Evolutionary conservation across 2,888 invertebrate species (phyloP).

Genomic region (Apomyelois bistriatella): DNA sequence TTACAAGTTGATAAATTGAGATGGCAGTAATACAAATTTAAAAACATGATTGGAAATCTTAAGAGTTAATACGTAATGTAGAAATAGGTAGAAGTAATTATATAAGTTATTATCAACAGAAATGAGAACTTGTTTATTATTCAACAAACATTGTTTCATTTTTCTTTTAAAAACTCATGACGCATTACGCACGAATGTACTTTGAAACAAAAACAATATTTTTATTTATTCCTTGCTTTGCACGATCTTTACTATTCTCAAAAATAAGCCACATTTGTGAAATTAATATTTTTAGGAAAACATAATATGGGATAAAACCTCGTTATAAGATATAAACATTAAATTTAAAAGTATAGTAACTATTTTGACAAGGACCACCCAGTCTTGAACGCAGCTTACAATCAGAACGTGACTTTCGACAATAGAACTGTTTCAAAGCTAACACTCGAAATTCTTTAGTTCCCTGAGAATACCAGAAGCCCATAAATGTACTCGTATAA

Average conservation of each 20-base stretch:
- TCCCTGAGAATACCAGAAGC: conserved; percentile 3
- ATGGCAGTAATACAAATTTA: conserved; percentile 15
- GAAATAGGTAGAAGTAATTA: conserved; percentile 1
- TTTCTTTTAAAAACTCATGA: too few species aligned
- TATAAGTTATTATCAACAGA: too few species aligned
- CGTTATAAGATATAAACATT: not conserved
- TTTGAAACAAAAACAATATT: too few species aligned
- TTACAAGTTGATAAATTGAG: conserved; percentile 41
- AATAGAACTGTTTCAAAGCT: conserved; percentile 8
- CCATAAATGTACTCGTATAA: not conserved
- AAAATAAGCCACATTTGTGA: too few species aligned
- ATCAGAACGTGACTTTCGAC: conserved; percentile 10
- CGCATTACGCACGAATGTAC: too few species aligned
- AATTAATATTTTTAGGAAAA: too few species aligned
- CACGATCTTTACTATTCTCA: too few species aligned
- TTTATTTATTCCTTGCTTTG: too few species aligned
- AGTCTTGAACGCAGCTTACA: not conserved
- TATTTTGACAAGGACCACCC: conserved; percentile 10
- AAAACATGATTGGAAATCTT: conserved; percentile 4
- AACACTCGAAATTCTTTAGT: conserved; percentile 9
- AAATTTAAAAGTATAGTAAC: not conserved
- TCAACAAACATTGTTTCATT: too few species aligned
- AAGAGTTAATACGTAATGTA: too few species aligned
- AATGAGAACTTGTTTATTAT: too few species aligned
- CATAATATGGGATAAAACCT: not conserved